A percentile compares a stretch with the other conserved stretches of the same genome.
Conservation (phyloP, 2,888 invertebrate genomes). For the Callyntrura sp. region DNA sequence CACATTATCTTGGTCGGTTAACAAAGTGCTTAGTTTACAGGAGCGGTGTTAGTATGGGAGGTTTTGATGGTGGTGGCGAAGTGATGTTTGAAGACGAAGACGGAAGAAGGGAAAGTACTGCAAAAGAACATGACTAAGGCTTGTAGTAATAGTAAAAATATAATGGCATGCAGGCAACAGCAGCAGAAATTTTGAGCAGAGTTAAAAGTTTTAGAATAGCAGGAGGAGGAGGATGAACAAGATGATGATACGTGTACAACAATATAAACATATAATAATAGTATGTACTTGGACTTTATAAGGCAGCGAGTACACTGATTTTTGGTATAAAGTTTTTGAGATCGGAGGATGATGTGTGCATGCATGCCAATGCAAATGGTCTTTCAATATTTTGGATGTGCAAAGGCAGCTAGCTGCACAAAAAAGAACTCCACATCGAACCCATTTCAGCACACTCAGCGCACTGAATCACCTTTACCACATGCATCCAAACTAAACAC, state of each 20-base stretch:
- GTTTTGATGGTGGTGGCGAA: neutral
- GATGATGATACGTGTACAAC: neutral
- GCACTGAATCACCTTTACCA: no score
- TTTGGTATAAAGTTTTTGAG: constrained; percentile 25
- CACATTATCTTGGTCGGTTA: neutral
- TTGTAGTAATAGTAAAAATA: constrained; percentile 12
- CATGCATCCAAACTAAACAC: no score
- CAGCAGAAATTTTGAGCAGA: neutral
- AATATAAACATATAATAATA: no score
- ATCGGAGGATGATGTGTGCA: no score
- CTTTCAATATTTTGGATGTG: constrained; percentile 61
- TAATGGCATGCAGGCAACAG: constrained; percentile 29
- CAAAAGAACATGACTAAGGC: constrained; percentile 16
- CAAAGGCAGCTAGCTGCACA: no score
- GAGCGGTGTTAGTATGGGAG: neutral
- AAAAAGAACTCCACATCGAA: no score
- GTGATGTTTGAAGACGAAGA: constrained; percentile 39
- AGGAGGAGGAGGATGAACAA: neutral
- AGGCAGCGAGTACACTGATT: no score
- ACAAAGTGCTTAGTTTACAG: neutral
- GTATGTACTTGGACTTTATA: neutral
- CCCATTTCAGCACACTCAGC: no score
- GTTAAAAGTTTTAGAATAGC: neutral
- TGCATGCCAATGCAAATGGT: constrained; percentile 39
- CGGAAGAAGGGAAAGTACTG: constrained; percentile 72